These are phyloP conservation scores for Euschistus heros DNA, from an alignment of 1,140 invertebrate species.

Conservation along the genomic window DNA sequence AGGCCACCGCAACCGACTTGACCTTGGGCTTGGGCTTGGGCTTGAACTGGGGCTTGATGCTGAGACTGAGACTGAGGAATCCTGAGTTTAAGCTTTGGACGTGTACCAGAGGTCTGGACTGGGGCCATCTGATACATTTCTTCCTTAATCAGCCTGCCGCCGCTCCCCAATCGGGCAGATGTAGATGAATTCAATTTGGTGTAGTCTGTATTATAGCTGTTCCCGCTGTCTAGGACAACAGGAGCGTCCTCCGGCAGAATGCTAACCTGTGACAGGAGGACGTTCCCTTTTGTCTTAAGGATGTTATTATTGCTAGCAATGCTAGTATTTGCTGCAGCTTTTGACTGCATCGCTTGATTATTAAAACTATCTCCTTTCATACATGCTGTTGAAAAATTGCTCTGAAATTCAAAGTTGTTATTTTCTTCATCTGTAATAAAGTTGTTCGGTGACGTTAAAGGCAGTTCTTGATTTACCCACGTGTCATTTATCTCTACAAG, in stretches of 20 bases:
- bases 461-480: constrained; percentile 10
- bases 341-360: too few species aligned
- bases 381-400: constrained; percentile 14
- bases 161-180: background rate
- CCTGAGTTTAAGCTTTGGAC: constrained; percentile 17
- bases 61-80: background rate
- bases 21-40: too few species aligned
- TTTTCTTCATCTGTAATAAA: constrained; percentile 11
- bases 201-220: too few species aligned
- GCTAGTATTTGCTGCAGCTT: too few species aligned
- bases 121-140: background rate
- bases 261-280: constrained; percentile 7
- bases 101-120: background rate
- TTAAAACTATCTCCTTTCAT: too few species aligned
- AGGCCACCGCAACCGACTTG: background rate
- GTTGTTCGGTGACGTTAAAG: background rate
- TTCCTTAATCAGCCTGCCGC: background rate
- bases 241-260: background rate
- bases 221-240: background rate
- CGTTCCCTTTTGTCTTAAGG: constrained; percentile 1
- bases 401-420: constrained; percentile 1
- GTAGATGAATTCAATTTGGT: constrained; percentile 12
- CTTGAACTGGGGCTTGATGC: background rate
- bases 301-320: background rate
- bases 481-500: background rate